These are phyloP conservation scores for Bos indicus DNA, from an alignment of 2,113 vertebrate species.

Conservation along the genomic window DNA sequence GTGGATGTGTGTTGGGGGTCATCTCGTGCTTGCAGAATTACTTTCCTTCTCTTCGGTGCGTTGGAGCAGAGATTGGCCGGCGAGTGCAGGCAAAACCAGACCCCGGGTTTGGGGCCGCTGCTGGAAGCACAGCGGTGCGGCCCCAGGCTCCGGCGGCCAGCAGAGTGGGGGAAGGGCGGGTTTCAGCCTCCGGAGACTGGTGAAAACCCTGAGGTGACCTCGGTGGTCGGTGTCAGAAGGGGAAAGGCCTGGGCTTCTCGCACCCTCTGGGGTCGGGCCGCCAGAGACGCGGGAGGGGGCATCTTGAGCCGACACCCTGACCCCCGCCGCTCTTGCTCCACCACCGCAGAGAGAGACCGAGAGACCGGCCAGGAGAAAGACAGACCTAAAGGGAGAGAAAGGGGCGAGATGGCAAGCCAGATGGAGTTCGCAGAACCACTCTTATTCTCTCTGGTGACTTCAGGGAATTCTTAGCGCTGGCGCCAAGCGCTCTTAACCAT, in stretches of 20 bases:
- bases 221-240: not conserved
- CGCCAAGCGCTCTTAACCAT: slow-evolving; percentile 83
- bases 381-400: slow-evolving; percentile 33
- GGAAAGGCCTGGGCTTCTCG: not conserved
- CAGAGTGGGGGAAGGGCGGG: not conserved
- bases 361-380: not conserved
- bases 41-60: not conserved
- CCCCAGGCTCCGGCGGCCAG: not conserved
- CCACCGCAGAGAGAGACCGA: not conserved
- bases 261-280: not conserved
- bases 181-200: not conserved
- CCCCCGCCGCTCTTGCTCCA: not conserved
- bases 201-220: slow-evolving; percentile 2
- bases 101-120: not conserved
- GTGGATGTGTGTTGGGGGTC: not conserved
- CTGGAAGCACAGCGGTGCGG: not conserved
- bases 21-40: not conserved
- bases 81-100: not conserved
- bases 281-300: not conserved
- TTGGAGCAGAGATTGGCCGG: not conserved
- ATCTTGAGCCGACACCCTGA: not conserved
- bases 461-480: slow-evolving; percentile 79
- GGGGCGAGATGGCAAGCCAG: slow-evolving; percentile 31
- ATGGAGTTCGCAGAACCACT: slow-evolving; percentile 64
- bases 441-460: slow-evolving; percentile 72